These are phyloP conservation scores for Phoxinus dragarum DNA, from an alignment of 2,797 vertebrate genomes.

Conservation along the genomic window DNA sequence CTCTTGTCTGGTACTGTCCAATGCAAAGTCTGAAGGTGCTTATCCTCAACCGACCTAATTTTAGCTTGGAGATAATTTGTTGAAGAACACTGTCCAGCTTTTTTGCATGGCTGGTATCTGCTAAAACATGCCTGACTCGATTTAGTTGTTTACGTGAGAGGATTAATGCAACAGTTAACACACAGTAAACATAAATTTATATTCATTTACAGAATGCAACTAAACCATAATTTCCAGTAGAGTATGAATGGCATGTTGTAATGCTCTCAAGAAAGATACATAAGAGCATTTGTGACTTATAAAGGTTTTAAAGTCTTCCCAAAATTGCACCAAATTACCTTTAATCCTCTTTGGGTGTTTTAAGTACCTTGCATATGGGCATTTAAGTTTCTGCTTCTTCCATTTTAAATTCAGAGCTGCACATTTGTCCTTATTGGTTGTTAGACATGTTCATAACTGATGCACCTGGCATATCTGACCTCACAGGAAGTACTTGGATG, in stretches of 20 bases:
- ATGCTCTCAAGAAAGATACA: constrained; percentile 40
- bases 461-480: constrained; percentile 48
- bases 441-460: constrained; percentile 53
- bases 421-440: constrained; percentile 51
- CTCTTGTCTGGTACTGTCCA: constrained; percentile 74
- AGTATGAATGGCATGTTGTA: not conserved
- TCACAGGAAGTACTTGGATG: constrained; percentile 78
- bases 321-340: constrained; percentile 77
- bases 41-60: constrained; percentile 77
- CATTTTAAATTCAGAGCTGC: constrained; percentile 58
- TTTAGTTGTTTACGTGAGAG: constrained; percentile 46
- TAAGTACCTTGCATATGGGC: constrained; percentile 53
- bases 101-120: constrained; percentile 66
- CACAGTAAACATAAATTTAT: not conserved
- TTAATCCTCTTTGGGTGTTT: constrained; percentile 75
- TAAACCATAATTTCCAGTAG: not conserved
- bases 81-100: constrained; percentile 71
- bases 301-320: constrained; percentile 68
- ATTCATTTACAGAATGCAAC: not conserved
- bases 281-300: constrained; percentile 61
- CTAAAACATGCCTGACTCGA: constrained; percentile 64
- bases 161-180: not conserved
- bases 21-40: constrained; percentile 74
- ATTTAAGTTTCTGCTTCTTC: not conserved
- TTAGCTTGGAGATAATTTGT: constrained; percentile 76